Evolutionary conservation across 2,888 invertebrate genomes (phyloP).

Genomic region (Rhamnusium bicolor): DNA sequence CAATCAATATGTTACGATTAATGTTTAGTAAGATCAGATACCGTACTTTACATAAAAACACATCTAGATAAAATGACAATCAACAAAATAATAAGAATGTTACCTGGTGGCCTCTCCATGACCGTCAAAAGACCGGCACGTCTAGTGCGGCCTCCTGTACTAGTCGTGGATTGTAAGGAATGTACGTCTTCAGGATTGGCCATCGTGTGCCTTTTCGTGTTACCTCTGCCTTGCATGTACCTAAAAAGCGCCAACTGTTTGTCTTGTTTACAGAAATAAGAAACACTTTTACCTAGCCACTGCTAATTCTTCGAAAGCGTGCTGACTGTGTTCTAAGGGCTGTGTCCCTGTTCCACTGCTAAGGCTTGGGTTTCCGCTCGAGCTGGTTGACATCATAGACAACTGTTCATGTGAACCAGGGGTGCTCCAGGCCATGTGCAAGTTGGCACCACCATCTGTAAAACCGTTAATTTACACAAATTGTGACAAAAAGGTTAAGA

Average conservation of each 20-base stretch:
- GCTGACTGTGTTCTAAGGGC: conserved; percentile 68
- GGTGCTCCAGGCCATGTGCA: conserved; percentile 78
- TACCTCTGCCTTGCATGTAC: conserved; percentile 85
- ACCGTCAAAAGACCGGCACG: conserved; percentile 89
- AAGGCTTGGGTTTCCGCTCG: conserved; percentile 72
- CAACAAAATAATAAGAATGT: neutral
- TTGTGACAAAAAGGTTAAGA: neutral
- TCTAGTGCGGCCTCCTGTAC: conserved; percentile 73
- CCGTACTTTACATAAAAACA: neutral
- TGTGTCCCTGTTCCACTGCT: conserved; percentile 71
- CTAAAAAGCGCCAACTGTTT: conserved; percentile 69
- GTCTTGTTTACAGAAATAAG: neutral
- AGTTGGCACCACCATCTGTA: conserved; percentile 92
- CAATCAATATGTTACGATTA: conserved; percentile 28
- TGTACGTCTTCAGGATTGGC: conserved; percentile 82
- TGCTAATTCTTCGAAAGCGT: conserved; percentile 72
- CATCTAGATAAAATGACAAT: neutral
- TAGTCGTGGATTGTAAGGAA: conserved; percentile 63
- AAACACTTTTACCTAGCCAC: conserved; percentile 69
- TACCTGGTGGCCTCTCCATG: conserved; percentile 90
- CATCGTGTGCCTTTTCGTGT: conserved; percentile 85
- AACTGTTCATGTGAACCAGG: conserved; percentile 71
- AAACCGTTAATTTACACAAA: conserved; percentile 9
- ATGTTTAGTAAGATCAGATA: neutral
- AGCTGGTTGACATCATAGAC: conserved; percentile 71